Percentiles rank a stretch among this genome's conserved stretches.
phyloP scores from a whole-genome alignment of 1,140 invertebrate species.

The Heliconius nattereri region DNA sequence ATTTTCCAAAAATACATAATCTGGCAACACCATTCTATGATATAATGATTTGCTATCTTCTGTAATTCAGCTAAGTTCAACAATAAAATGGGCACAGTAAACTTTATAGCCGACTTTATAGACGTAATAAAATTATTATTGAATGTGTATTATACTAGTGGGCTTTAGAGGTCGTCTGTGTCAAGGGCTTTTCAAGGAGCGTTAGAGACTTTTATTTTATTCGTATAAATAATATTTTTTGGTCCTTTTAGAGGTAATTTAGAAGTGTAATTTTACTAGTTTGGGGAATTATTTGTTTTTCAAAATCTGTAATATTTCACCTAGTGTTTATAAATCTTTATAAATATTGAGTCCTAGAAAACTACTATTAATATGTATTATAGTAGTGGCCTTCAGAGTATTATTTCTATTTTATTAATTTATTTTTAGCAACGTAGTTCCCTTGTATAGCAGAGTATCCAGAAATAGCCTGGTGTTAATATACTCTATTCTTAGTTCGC shows the following conservation, averaged over 20 bases:
- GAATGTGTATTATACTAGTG: constrained; percentile 45
- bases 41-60: constrained; percentile 52
- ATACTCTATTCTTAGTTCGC: too few relatives aligned
- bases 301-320: too few relatives aligned
- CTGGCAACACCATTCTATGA: constrained; percentile 23
- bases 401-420: too few relatives aligned
- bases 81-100: constrained; percentile 58
- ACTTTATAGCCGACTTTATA: constrained; percentile 56
- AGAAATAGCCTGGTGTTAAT: too few relatives aligned
- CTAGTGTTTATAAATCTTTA: neutral
- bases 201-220: constrained; percentile 25
- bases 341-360: neutral
- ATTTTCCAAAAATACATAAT: neutral
- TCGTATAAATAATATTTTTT: neutral
- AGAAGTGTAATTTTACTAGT: neutral
- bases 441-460: too few relatives aligned
- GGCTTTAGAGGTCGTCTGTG: constrained; percentile 26
- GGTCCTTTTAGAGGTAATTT: neutral
- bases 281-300: neutral
- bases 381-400: too few relatives aligned
- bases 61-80: constrained; percentile 52
- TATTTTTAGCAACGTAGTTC: too few relatives aligned
- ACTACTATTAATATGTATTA: too few relatives aligned
- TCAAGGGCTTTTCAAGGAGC: constrained; percentile 29
- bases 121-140: constrained; percentile 57